Conservation (phyloP, 2,797 vertebrate species). For the Mormyrus proboscirostris region DNA sequence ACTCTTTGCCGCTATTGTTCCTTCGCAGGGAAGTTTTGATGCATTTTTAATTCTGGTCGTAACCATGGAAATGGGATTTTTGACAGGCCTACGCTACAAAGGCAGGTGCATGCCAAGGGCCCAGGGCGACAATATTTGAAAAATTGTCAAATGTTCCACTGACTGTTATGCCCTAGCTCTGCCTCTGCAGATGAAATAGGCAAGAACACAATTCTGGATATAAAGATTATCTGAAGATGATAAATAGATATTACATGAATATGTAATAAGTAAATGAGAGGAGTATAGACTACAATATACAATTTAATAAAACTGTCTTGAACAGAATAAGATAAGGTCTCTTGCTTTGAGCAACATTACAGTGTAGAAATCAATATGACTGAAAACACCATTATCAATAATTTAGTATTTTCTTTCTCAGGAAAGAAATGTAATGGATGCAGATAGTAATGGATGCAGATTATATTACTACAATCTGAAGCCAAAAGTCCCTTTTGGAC, state of each 20-base stretch:
- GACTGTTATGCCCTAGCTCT: constrained; percentile 35
- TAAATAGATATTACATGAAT: constrained; percentile 29
- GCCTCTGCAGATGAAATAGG: constrained; percentile 19
- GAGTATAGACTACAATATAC: constrained; percentile 17
- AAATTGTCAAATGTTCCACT: constrained; percentile 46
- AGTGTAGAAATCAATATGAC: constrained; percentile 27
- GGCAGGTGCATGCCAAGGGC: constrained; percentile 49
- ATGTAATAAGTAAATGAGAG: constrained; percentile 6
- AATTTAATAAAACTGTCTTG: constrained; percentile 17
- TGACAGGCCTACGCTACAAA: constrained; percentile 40
- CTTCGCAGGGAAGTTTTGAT: constrained; percentile 49
- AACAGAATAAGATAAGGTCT: constrained; percentile 15
- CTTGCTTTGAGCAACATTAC: constrained; percentile 22
- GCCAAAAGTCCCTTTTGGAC: constrained; percentile 17
- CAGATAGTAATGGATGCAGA: constrained; percentile 18
- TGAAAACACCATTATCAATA: constrained; percentile 18
- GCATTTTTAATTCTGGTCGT: constrained; percentile 59
- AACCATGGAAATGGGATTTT: constrained; percentile 51
- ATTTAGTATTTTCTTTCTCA: constrained; percentile 20
- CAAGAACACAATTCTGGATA: constrained; percentile 47
- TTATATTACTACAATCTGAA: constrained; percentile 18
- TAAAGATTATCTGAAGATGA: constrained; percentile 29
- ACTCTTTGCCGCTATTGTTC: constrained; percentile 41
- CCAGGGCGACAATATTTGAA: constrained; percentile 56
- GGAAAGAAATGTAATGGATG: constrained; percentile 22